Base-by-base conservation (phyloP, 2,113 vertebrate genomes). In the Rousettus leschenaultii region DNA sequence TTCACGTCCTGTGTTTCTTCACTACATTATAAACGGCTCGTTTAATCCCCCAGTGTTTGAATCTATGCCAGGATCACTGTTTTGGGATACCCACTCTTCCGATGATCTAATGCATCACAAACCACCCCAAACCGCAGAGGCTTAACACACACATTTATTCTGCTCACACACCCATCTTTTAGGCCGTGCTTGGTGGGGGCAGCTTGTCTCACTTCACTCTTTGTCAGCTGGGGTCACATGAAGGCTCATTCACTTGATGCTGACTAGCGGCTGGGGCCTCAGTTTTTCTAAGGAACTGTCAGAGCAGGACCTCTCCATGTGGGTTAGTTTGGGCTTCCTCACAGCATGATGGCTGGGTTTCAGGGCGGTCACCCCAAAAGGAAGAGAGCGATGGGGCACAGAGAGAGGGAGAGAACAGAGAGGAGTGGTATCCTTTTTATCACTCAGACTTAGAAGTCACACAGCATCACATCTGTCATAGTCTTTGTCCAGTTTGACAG, bases 1-100 rank as follows among this genome's bases (percentile, higher is more conserved):
- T 59, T 61, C 2, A 3, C 65, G 48, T 11, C 65, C 71, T 9
- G 59, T 13, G n/a, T n/a, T 28, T 65, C 9, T 18, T 43, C 95
- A 97, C 97, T 93, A 95, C 94, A 83, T 35, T 70, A n/a, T 65
- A 77, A 68, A 95, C 9, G 26, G 6, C 10, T 57, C n/a, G 1
- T 33, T 80, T 33, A 26, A 16, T 57, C 24, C 57, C 70, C 35
- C 0, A 6, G 40, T 30, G 73, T 19, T 91, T 74, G 35, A 26
- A 22, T 53, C 78, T 30, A 30, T 4, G 24, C 38, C 10, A 1
- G 1, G 65, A 24, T 65, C 45, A n/a, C 30, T 55, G n/a, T 89
- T 19, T 71, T 5, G 38, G 87, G 66, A 16, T 0, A 4, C 33
- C 84, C 15, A 3, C 57, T 33, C 3, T n/a, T 30, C 38, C 15